Evolutionary conservation across 1,140 invertebrate species (phyloP).

Genomic region (Dinothrombium tinctorium): DNA sequence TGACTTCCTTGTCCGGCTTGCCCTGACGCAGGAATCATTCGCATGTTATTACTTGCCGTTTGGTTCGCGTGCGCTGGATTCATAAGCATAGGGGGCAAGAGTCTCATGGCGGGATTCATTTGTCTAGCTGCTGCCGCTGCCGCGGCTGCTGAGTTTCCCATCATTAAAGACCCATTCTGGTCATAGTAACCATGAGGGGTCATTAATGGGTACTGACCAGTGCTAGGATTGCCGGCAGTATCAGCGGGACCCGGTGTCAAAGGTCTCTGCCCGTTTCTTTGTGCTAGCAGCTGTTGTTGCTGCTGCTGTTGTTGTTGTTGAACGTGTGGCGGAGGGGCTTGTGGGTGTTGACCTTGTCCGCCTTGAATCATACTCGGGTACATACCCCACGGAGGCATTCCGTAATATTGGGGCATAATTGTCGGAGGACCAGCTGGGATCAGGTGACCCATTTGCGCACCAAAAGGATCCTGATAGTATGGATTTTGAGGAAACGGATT

Average conservation of each 20-base stretch:
- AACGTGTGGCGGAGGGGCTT: slow-evolving; percentile 30
- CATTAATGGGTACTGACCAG: slow-evolving; percentile 42
- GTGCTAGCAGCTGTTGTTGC: slow-evolving; percentile 23
- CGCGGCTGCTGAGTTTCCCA: slow-evolving; percentile 33
- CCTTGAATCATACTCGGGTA: slow-evolving; percentile 17
- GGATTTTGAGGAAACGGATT: slow-evolving; percentile 7
- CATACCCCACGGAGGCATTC: slow-evolving; percentile 27
- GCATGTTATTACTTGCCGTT: not conserved
- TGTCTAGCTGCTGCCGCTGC: slow-evolving; percentile 28
- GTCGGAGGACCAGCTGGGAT: slow-evolving; percentile 14
- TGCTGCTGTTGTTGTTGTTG: slow-evolving; percentile 8
- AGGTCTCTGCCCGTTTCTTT: slow-evolving; percentile 20
- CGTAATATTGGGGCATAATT: slow-evolving; percentile 24
- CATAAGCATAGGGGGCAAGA: not conserved
- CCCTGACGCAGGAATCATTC: not conserved
- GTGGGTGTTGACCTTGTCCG: slow-evolving; percentile 33
- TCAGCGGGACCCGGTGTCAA: slow-evolving; percentile 26
- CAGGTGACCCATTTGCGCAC: slow-evolving; percentile 10
- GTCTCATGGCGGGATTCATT: slow-evolving; percentile 35
- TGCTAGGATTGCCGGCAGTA: slow-evolving; percentile 12
- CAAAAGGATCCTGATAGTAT: slow-evolving; percentile 11
- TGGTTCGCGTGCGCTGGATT: not conserved
- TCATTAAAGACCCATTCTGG: slow-evolving; percentile 54
- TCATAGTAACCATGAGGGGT: slow-evolving; percentile 45
- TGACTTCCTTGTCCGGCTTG: not conserved